Evolutionary conservation across 2,113 vertebrate genomes (phyloP), one percentile per base, ranked within the genome.

Genomic region (Lepus americanus): DNA sequence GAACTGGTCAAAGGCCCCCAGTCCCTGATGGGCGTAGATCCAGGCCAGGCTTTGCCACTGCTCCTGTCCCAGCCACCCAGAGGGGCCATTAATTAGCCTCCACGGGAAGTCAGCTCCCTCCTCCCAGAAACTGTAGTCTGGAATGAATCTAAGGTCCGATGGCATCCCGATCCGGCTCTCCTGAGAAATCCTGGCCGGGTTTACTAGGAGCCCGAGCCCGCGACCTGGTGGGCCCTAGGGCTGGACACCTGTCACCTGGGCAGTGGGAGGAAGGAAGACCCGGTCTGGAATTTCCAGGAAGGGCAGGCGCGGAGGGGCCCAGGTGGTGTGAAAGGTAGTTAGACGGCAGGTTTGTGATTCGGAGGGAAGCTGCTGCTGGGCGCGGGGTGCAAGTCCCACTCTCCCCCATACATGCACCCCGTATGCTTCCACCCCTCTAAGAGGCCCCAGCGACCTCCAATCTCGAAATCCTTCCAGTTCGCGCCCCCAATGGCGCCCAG

Each of bases 201-300:
- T 96, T 95, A 67, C 78, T 12, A 44, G 44, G 36, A 51, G 12
- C 39, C 81, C 44, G 13, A 89, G 20, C 39, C 84, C 0, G 12
- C n/a, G 53, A 73, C 36, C 70, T 1, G 23, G 39, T 6, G 59
- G 95, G 92, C 78, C 92, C 63, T 33, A 0, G 25, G 22, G 49
- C 66, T 31, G 92, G 95, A 96, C 97, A 97, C 96, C 97, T 97
- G 97, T 97, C 97, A 96, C 95, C 97, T 97, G 96, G 94, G 64
- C 76, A 7, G 36, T 69, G 89, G 77, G n/a, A 9, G 70, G 67
- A 61, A 33, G 31, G n/a, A 89, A 94, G 90, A 83, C 90, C 83
- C 5, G 93, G 59, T 39, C 61, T 87, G 97, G 95, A 84, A 5
- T 14, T 29, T 55, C 73, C 23, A 53, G 89, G 94, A 93, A 95